phyloP scores from a whole-genome alignment of 2,113 vertebrate species.

The Rhodinocichla rosea region DNA sequence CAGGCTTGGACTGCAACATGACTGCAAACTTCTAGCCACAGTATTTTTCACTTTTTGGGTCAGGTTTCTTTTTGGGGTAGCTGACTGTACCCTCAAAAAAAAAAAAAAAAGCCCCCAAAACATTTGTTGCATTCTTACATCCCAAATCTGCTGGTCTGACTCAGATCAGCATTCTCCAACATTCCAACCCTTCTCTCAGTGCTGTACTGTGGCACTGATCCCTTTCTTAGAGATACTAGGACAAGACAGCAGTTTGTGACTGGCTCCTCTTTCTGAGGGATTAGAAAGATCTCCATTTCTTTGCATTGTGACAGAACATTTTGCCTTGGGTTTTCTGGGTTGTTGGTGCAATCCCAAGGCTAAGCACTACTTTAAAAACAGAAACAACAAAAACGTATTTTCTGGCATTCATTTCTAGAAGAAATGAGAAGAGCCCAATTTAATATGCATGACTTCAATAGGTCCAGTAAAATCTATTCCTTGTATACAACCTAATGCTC shows the following conservation, averaged over 20 bases:
- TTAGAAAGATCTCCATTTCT: neutral
- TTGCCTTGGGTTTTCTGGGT: neutral
- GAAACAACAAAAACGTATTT: neutral
- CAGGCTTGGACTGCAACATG: neutral
- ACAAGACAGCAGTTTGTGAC: neutral
- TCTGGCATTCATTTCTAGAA: neutral
- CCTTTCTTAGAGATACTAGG: neutral
- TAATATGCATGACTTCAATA: neutral
- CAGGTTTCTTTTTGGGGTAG: neutral
- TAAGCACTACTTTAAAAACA: neutral
- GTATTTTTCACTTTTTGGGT: neutral
- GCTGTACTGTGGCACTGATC: neutral
- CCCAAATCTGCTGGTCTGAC: neutral
- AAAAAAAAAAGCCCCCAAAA: neutral
- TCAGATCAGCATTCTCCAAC: neutral
- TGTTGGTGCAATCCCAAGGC: neutral
- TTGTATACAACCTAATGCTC: constrained; percentile 16
- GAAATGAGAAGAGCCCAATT: neutral
- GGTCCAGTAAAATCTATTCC: constrained; percentile 13
- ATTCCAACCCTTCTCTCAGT: neutral
- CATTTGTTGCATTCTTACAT: neutral
- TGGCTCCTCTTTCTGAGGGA: neutral
- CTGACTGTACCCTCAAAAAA: neutral
- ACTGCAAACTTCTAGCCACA: neutral
- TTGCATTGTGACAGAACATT: neutral